Evolutionary conservation across 2,113 vertebrate species (phyloP).

Genomic region (Oryzias celebensis): DNA sequence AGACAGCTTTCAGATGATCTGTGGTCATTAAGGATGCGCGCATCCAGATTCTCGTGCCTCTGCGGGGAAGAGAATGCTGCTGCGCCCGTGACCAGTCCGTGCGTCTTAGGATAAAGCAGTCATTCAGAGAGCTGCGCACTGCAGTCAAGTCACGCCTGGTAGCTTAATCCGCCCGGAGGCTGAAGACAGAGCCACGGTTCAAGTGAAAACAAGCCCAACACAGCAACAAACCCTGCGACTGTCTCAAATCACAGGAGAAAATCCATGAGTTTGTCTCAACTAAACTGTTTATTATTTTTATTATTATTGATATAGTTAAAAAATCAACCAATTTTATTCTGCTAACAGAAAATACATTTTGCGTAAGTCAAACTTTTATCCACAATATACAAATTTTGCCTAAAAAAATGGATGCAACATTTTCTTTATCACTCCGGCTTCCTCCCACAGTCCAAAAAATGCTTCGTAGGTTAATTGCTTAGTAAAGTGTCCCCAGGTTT

Average conservation of each 20-base stretch:
- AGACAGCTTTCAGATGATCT: background rate
- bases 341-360: too few relatives aligned
- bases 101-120: background rate
- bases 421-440: too few relatives aligned
- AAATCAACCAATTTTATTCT: too few relatives aligned
- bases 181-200: slow-evolving; percentile 23
- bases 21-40: background rate
- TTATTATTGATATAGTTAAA: too few relatives aligned
- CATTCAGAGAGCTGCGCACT: background rate
- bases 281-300: too few relatives aligned
- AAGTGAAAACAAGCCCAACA: slow-evolving; percentile 50
- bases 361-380: too few relatives aligned
- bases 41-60: background rate
- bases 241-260: slow-evolving; percentile 1
- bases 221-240: background rate
- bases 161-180: slow-evolving; percentile 15
- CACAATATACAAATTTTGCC: too few relatives aligned
- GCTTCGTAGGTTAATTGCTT: too few relatives aligned
- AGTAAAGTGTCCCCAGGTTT: too few relatives aligned
- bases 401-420: too few relatives aligned
- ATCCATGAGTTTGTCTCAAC: too few relatives aligned
- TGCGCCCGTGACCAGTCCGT: slow-evolving; percentile 7
- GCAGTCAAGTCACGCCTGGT: slow-evolving; percentile 13
- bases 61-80: background rate
- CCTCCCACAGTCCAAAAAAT: too few relatives aligned